Base-by-base conservation (phyloP, 2,113 vertebrate species). In the Thunnus maccoyii region DNA sequence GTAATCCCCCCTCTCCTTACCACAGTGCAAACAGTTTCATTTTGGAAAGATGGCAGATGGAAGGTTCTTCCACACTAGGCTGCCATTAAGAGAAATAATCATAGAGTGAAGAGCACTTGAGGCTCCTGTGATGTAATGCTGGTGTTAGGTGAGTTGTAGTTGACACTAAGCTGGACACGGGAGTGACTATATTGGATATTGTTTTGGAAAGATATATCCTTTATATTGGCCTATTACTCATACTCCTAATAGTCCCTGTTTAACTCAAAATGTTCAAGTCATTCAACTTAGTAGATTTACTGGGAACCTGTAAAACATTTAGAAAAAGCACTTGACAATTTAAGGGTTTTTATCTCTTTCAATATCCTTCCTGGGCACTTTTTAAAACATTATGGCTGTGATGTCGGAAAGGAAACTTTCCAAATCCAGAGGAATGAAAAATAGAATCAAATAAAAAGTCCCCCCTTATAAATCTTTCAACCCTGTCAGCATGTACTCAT, bases 41-140 rank as follows among this genome's bases (percentile, higher is more conserved):
- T 82, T 87, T 72, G 82, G 88, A 88, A 90, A 89, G 62, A 89
- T 92, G 89, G 90, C 88, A 88, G 78, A 71, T 4, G 56, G 86
- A 74, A 56, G 69, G 47, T 90, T 87, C 83, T 86, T 91, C 85
- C 84, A 83, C 68, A 44, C 67, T 65, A 71, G 68, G 72, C 78
- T 83, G 81, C 73, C 81, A 84, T 85, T 74, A 69, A 76, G 75
- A 86, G 80, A 63, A 74, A 75, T 79, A 78, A 81, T 83, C 68
- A 51, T 27, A 64, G 73, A 66, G 73, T 41, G 79, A 85, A 51
- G 75, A 84, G 79, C 71, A 44, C 72, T 84, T 58, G 66, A 82
- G 74, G 67, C 67, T 76, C 48, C 80, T 72, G 72, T 91, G 86
- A 89, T 83, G 88, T 87, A 88, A 91, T 85, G 73, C 78, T 87